Base-by-base conservation (phyloP, 1,140 invertebrate genomes). In the Portunus trituberculatus region DNA sequence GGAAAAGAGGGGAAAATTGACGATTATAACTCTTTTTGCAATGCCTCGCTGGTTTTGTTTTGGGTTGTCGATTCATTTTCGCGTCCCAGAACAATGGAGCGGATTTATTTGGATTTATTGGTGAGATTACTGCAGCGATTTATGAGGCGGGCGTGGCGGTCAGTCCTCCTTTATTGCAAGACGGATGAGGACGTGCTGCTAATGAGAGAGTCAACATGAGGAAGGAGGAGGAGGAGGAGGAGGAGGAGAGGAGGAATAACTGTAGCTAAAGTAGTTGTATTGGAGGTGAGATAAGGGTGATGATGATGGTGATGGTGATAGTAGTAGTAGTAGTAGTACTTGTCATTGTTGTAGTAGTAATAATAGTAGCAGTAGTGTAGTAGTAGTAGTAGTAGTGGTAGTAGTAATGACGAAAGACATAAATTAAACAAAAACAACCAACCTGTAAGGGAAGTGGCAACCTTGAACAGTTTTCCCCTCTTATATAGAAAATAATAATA, bases 111-210 rank as follows among this genome's bases (percentile, higher is more conserved):
- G 67, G 67, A 76, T 76, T 76, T 76, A 76, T 76, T n/a, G 67
- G 67, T 6, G 20, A 25, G 67, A 76, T 76, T 76, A 76, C 67
- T 1, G 8, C 16, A 1, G 67, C 1, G 67, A 76, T 76, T 76
- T 76, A 76, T 76, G 67, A n/a, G 67, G n/a, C 67, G 67, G 67
- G 67, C 25, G 67, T n/a, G 67, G 67, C 67, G 67, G 67, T 76
- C 67, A 76, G 67, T 8, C n/a, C 20, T 76, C 67, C 1, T 76
- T 76, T 76, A 76, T 76, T 25, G 67, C 67, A 76, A 76, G 67
- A 76, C 67, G 25, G 25, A 76, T 76, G 67, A 76, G 20, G 25
- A 76, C 16, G 39, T 39, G 39, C 12, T 76, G n/a, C 20, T 76
- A 76, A 76, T 76, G 67, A 76, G 67, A n/a, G 67, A 76, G 67